A percentile compares a stretch with the other conserved stretches of the same genome.
These are phyloP conservation scores for Otocyon megalotis DNA, from an alignment of 2,113 vertebrate genomes.

Conservation along the genomic window DNA sequence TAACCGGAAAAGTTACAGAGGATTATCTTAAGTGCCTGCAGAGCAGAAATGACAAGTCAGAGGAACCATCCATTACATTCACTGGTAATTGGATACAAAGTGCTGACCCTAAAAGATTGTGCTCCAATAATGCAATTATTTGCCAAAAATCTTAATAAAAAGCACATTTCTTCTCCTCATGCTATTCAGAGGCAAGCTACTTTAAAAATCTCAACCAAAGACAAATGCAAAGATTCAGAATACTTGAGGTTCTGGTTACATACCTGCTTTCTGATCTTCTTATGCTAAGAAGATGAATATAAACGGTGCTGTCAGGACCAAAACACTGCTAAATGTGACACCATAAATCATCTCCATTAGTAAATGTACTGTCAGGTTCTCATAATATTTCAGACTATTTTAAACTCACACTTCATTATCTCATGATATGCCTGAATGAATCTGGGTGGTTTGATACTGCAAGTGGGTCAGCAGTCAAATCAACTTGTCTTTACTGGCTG, in stretches of 20 bases:
- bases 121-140: slow-evolving; percentile 73
- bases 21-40: slow-evolving; percentile 68
- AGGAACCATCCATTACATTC: slow-evolving; percentile 41
- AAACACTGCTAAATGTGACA: slow-evolving; percentile 47
- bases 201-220: slow-evolving; percentile 43
- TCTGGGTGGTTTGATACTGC: background rate
- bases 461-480: background rate
- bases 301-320: slow-evolving; percentile 55
- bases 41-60: slow-evolving; percentile 63
- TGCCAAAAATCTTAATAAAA: slow-evolving; percentile 75
- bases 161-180: slow-evolving; percentile 38
- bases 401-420: slow-evolving; percentile 38
- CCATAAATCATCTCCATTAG: slow-evolving; percentile 69
- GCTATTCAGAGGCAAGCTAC: slow-evolving; percentile 36
- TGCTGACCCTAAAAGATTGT: slow-evolving; percentile 70
- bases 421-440: background rate
- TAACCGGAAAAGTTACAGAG: slow-evolving; percentile 65
- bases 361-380: slow-evolving; percentile 43
- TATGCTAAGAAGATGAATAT: slow-evolving; percentile 58
- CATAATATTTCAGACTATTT: slow-evolving; percentile 65
- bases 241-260: background rate
- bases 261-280: slow-evolving; percentile 5
- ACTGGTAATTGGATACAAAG: slow-evolving; percentile 76
- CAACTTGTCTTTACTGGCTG: background rate
- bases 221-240: slow-evolving; percentile 1